Evolutionary conservation across 2,888 invertebrate species (phyloP), one percentile per base, ranked within the genome.

Genomic region (Agrotis ipsilon): DNA sequence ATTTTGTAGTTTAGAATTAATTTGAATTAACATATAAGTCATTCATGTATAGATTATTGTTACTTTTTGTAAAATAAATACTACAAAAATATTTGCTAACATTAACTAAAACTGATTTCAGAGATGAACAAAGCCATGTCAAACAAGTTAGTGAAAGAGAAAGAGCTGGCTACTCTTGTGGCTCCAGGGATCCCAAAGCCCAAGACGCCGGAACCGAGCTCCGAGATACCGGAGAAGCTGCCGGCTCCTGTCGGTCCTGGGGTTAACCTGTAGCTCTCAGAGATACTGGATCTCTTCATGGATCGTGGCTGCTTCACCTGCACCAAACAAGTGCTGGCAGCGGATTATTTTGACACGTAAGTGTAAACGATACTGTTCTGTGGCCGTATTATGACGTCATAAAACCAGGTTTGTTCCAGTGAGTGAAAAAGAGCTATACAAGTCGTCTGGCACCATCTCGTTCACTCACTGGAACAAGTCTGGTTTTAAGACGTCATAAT

Each of bases 41-140:
- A n/a, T n/a, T n/a, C n/a, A n/a, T n/a, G n/a, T n/a, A n/a, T n/a
- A n/a, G n/a, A n/a, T n/a, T n/a, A n/a, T n/a, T n/a, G n/a, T n/a
- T n/a, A n/a, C n/a, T n/a, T n/a, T n/a, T n/a, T n/a, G n/a, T n/a
- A 11, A 63, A 6, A 48, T 21, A 32, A 13, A 13, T n/a, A 32
- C 6, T 21, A 1, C 2, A 1, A 11, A 1, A 11, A 24, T 18
- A 16, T 16, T 24, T 46, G 49, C 32, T 68, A 51, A 68, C 11
- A 45, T 39, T 16, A 6, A 19, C 51, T 16, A 13, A 52, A 57
- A 45, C 14, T 73, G 21, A 24, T 75, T 75, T n/a, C 59, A 75
- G 75, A 72, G 4, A 54, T 62, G 13, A 52, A 58, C 7, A 62
- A 70, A 7, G 43, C 51, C 14, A 68, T 69, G 27, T 43, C 61